Evolutionary conservation across 2,797 vertebrate species (phyloP), one percentile per base, ranked within the genome.

Genomic region (Syndactyla subalaris): DNA sequence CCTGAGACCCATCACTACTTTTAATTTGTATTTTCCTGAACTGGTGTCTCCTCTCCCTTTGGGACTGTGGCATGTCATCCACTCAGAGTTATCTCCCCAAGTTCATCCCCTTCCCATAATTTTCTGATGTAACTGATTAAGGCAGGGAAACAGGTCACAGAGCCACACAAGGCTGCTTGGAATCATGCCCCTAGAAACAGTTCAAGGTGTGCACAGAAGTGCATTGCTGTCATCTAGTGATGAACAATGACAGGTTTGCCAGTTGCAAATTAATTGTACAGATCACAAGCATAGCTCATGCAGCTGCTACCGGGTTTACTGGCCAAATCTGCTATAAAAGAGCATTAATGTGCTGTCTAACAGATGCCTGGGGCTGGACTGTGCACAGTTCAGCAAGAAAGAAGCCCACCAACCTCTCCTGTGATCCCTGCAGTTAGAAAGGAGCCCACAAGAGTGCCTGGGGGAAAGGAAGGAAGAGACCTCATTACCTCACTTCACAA

Each of bases 171-270:
- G 55, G 39, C 74, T 76, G 62, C 67, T 27, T 26, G 75, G 45
- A 92, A 38, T 39, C 8, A 1, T 67, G 80, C 61, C 86, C 89
- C 85, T 59, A 52, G 55, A 3, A 45, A 6, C 14, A 38, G 80
- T 32, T 51, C 38, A 57, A 61, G 84, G 77, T 49, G 27, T 9
- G 49, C 84, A 67, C 59, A 57, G 92, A 93, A 94, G 84, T 74
- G 86, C 92, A 63, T 91, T 96, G 91, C 93, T 96, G 94, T 97
- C 95, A 91, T 91, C 91, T 92, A 94, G 84, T 92, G 96, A 96
- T 96, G 94, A 95, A 39, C 90, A 87, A 54, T 65, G 84, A 82
- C 30, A 45, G 84, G 15, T 34, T 89, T 80, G 80, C 45, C 34
- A 62, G 68, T 68, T 92, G 68, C 59, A 92, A 85, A 80, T 89